Conservation (phyloP, 2,113 vertebrate species). For the Aspidoscelis tigris region DNA sequence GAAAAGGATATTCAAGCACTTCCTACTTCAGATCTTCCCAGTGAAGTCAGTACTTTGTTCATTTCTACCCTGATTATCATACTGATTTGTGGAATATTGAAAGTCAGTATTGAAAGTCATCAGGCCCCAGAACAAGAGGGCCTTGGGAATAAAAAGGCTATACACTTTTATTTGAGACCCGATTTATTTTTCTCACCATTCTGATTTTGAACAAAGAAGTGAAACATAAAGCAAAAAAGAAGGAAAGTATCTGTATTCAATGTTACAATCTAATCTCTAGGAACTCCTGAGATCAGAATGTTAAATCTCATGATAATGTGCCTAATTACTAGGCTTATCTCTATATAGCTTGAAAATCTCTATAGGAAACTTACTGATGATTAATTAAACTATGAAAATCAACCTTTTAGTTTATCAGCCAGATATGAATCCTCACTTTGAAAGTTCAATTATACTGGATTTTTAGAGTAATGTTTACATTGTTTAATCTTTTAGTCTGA, state of each 20-base stretch:
- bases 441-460: slow-evolving; percentile 21
- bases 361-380: slow-evolving; percentile 21
- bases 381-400: slow-evolving; percentile 39
- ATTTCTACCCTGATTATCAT: too few species aligned
- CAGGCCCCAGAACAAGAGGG: too few species aligned
- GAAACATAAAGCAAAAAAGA: neutral
- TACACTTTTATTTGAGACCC: neutral
- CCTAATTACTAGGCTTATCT: slow-evolving; percentile 29
- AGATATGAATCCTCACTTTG: slow-evolving; percentile 16
- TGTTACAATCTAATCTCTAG: slow-evolving; percentile 5
- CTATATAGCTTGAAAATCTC: slow-evolving; percentile 22
- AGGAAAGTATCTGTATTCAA: slow-evolving; percentile 1
- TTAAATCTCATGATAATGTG: slow-evolving; percentile 31
- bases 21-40: too few species aligned
- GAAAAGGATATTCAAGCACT: too few species aligned
- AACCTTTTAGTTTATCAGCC: slow-evolving; percentile 20
- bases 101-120: too few species aligned
- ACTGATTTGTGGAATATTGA: too few species aligned
- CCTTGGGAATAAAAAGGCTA: too few species aligned
- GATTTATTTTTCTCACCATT: neutral
- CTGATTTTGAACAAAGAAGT: neutral
- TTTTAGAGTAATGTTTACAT: slow-evolving; percentile 22
- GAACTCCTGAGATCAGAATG: slow-evolving; percentile 32
- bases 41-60: too few species aligned
- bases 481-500: slow-evolving; percentile 9